Conservation (phyloP, 1,140 invertebrate species). For the Orchestia grillus region DNA sequence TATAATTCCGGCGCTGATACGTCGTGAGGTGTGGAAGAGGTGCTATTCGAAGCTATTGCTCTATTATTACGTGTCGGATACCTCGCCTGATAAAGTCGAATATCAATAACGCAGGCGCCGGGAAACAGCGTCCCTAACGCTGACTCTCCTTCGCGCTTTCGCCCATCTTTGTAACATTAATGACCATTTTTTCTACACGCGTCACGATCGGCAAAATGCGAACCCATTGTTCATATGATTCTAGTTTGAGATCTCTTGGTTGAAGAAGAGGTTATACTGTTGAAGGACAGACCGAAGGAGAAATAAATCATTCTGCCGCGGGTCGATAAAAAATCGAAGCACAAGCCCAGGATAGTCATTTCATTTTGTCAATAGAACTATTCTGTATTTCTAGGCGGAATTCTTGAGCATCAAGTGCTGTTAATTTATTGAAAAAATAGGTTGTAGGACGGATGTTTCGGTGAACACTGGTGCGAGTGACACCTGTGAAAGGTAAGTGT, state of each 20-base stretch:
- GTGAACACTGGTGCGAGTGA: constrained; percentile 27
- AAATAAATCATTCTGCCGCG: not conserved
- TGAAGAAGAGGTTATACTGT: not conserved
- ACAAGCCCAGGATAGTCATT: not conserved
- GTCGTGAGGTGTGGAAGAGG: constrained; percentile 49
- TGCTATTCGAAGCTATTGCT: constrained; percentile 53
- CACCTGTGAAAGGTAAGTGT: constrained; percentile 44
- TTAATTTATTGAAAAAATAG: constrained; percentile 51
- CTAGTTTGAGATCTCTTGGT: not conserved
- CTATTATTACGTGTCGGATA: constrained; percentile 52
- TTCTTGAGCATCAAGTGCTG: not conserved
- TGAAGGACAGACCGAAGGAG: not conserved
- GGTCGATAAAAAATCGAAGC: not conserved
- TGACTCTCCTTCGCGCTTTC: not conserved
- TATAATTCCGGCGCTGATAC: constrained; percentile 23
- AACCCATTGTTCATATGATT: constrained; percentile 21
- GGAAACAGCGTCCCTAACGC: not conserved
- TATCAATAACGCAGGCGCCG: constrained; percentile 45
- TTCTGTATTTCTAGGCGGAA: constrained; percentile 43
- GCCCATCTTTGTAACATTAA: constrained; percentile 9
- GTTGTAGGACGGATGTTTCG: constrained; percentile 16
- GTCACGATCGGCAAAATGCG: constrained; percentile 28
- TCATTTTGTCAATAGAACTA: not conserved
- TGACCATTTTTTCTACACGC: not conserved
- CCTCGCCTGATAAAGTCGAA: constrained; percentile 54